Base-by-base conservation (phyloP, 2,797 vertebrate genomes). In the Triplophysa yarkandensis region DNA sequence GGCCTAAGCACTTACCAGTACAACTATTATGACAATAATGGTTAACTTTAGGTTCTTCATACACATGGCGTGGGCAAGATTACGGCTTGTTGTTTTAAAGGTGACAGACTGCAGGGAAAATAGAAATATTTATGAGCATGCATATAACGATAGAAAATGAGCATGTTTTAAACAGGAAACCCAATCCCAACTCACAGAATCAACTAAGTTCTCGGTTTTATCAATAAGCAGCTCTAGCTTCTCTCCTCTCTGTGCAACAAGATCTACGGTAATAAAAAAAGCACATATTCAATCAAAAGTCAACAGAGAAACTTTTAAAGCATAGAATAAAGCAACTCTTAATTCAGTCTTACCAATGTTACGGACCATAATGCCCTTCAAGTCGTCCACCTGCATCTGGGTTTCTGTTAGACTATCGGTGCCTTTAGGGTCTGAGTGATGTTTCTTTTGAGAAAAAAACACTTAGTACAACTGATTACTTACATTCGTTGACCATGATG, bases 31-130 rank as follows among this genome's bases (percentile, higher is more conserved):
- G 68, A 99, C 83, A 74, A 98, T 92, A 23, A 97, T 64, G 66
- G 95, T 98, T 58, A 99, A 89, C 89, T 99, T 98, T 84, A 99
- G 92, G 90, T 99, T 99, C 91, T 99, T 98, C 94, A 99, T 98
- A 82, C 97, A 99, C 95, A 99, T 99, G 84, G 98, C 96, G 78
- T 95, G 89, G 6, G 98, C 95, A 57, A 99, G 92, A 88, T 99
- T 99, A 87, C 97, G 94, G 90, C 97, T 99, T 48, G 96, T 98
- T 13, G 96, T 98, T 92, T 98, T 98, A 86, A 99, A 99, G 68
- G 96, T 97, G 80, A 99, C 96, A 0, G 98, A 98, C 98, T 99
- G 76, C 25, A 77, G 50, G 61, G 76, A 67, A 72, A 82, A 43
- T 36, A 57, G 39, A 10, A 44, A 44, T 6, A 44, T 55, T 6